Evolutionary conservation across 92 coral and sea anemone species (phyloP), one percentile per base, ranked within the genome.

Genomic region (Diadumene lineata): DNA sequence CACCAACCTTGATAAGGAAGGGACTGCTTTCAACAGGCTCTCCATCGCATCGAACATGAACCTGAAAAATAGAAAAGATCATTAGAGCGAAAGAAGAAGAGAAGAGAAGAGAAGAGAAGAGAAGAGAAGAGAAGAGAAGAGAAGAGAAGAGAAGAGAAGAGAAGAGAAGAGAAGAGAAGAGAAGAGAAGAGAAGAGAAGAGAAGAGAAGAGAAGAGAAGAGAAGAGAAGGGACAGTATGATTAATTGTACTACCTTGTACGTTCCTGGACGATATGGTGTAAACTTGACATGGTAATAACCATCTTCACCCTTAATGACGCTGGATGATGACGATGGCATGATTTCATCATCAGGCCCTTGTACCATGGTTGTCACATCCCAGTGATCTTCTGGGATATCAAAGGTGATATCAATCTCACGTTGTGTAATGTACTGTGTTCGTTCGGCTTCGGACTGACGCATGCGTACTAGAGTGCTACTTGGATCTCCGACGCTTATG

Each of bases 11-110:
- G 71, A 94, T 87, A 29, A 94, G 81, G 77, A 91, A 92, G 11
- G 98, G 98, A 64, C 98, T 94, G 75, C 91, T 90, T 44, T 82
- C 92, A 13, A 94, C 97, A 56, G 97, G 91, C 28, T 80, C 73
- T 56, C 96, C 97, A 18, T 93, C 94, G 63, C 88, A 87, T 25
- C 71, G 81, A 2, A 94, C 92, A 74, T 94, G 87, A 17, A 94
- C 97, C 91, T 87, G 69, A 26, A 60, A 56, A 56, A 11, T 6
- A 56, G 21, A 56, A 6, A 21, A 56, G 22, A 56, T 6, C 11
- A 1, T 26, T 44, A 28, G 34, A 22, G 44, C 2, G 11, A 61
- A 43, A 43, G 24, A 0, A 68, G 18, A 9, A 56, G 24, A 11
- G 24, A 10, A 25, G 62, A 8, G 22, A 56, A 56, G 62, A 10